These are phyloP conservation scores for Cryptocephalus primarius DNA, from an alignment of 2,888 invertebrate genomes.

Conservation along the genomic window DNA sequence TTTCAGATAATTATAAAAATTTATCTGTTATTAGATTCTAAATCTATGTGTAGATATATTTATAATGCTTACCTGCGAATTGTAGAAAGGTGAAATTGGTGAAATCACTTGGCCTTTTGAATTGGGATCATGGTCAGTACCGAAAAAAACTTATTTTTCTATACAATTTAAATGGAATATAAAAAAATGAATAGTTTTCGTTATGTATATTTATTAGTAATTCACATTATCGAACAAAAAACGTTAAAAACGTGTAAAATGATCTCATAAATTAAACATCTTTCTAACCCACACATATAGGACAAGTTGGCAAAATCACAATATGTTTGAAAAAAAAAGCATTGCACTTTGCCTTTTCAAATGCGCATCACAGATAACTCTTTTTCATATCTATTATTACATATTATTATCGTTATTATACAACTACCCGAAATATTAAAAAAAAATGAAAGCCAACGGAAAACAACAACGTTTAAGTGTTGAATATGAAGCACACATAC, in stretches of 20 bases:
- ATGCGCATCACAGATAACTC: conserved; percentile 36
- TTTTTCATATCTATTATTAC: conserved; percentile 11
- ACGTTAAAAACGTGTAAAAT: conserved; percentile 33
- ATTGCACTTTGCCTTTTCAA: conserved; percentile 35
- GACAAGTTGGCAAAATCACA: conserved; percentile 37
- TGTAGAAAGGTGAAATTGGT: too few species aligned
- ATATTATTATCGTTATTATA: neutral
- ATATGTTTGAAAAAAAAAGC: conserved; percentile 31
- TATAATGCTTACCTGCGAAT: too few species aligned
- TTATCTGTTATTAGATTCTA: too few species aligned
- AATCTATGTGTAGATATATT: too few species aligned
- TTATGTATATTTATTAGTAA: conserved; percentile 24
- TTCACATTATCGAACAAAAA: conserved; percentile 31
- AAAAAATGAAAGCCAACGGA: neutral
- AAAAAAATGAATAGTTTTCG: neutral
- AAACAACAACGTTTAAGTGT: conserved; percentile 3
- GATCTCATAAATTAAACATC: conserved; percentile 32
- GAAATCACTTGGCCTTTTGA: too few species aligned
- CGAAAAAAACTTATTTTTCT: too few species aligned
- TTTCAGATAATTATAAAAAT: too few species aligned
- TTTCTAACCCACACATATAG: conserved; percentile 34
- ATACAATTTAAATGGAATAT: too few species aligned
- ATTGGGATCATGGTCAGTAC: too few species aligned
- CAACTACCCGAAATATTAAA: neutral
- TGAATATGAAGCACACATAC: conserved; percentile 25